Evolutionary conservation across 2,888 invertebrate genomes (phyloP).

Genomic region (Xestia ashworthii): DNA sequence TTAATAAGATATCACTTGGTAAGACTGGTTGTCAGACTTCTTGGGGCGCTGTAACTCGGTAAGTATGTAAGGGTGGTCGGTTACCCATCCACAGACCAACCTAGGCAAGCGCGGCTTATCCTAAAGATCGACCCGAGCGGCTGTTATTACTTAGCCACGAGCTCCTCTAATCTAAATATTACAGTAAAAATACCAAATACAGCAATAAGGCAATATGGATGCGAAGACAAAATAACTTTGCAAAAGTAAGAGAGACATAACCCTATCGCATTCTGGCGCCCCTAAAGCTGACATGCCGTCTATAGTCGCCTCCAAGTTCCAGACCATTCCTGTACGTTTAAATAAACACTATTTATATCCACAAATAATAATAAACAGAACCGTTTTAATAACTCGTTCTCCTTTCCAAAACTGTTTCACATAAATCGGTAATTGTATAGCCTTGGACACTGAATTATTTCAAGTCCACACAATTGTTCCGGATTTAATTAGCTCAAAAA

Average conservation of each 20-base stretch:
- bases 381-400: conserved; percentile 50
- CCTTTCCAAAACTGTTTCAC: conserved; percentile 64
- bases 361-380: conserved; percentile 19
- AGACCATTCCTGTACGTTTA: conserved; percentile 4
- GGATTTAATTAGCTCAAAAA: conserved; percentile 62
- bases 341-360: conserved; percentile 20
- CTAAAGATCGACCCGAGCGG: no score
- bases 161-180: neutral
- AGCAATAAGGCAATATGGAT: neutral
- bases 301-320: conserved; percentile 12
- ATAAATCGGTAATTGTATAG: conserved; percentile 61
- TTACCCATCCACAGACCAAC: no score
- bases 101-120: no score
- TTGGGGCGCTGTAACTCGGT: no score
- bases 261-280: neutral
- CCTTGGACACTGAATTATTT: conserved; percentile 69
- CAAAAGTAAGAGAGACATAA: neutral
- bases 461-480: conserved; percentile 67
- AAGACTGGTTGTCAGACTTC: no score
- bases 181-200: neutral
- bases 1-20: no score
- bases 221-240: neutral
- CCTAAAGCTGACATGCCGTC: conserved; percentile 14
- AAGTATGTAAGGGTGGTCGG: no score
- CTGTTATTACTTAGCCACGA: no score